Evolutionary conservation across 2,888 invertebrate genomes (phyloP), one percentile per base, ranked within the genome.

Genomic region (Acleris holmiana): DNA sequence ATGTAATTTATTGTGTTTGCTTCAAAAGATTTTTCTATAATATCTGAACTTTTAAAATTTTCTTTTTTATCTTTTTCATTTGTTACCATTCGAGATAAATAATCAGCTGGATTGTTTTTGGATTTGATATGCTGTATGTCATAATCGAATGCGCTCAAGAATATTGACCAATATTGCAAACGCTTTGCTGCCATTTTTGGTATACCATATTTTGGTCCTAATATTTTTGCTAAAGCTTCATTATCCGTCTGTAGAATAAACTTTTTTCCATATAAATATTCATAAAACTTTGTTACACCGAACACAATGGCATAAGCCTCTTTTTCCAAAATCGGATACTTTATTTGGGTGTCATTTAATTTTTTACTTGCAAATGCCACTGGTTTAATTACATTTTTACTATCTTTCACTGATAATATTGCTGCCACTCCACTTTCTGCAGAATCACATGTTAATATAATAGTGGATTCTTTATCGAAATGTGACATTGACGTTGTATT

Each of bases 91-190:
- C 40, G 23, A 13, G 51, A 60, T n/a, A 60, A 50, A 41, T 61
- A 61, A n/a, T 61, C 54, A 8, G 61, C 61, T n/a, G 61, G 61
- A 54, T 61, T 61, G 41, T 61, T 54, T 55, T 61, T 54, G 3
- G 54, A 61, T 5, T 61, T 61, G n/a, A 61, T 55, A 6, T 61
- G 61, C 10, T 61, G 49, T 17, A 61, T 54, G 17, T 55, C 61
- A 48, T 61, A 61, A 2, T 61, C 40, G 41, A 55, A 55, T 8
- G 18, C 55, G 49, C 41, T 49, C 18, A 61, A 55, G 17, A 61
- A 61, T 17, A 61, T 61, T 40, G 54, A 48, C 61, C 61, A 61
- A 35, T 61, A 61, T 17, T 56, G 58, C 17, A 58, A 17, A 0
- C 58, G 58, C 23, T 49, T 21, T 5, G 58, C 58, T 58, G 58